Evolutionary conservation across 1,140 invertebrate genomes (phyloP).

Genomic region (Meloidogyne floridensis): DNA sequence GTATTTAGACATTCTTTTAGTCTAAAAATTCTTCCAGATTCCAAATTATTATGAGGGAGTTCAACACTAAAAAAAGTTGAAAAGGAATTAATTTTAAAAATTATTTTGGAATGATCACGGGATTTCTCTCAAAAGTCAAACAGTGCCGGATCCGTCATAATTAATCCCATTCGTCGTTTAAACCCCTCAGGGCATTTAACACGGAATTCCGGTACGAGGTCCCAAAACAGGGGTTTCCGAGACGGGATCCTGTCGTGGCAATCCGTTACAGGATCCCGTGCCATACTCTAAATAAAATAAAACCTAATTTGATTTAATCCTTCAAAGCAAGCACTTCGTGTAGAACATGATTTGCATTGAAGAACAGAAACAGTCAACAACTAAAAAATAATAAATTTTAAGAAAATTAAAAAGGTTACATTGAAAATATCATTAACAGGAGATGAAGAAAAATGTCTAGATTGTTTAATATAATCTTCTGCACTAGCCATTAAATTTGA

Average conservation of each 20-base stretch:
- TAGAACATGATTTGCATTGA: conserved; percentile 26
- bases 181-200: no score
- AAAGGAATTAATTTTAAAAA: background rate
- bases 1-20: conserved; percentile 30
- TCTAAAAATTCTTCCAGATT: background rate
- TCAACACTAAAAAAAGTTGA: conserved; percentile 10
- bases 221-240: no score
- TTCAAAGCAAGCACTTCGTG: conserved; percentile 33
- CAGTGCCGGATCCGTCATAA: no score
- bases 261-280: no score
- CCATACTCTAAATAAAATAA: background rate
- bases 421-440: conserved; percentile 51
- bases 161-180: no score
- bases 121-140: no score
- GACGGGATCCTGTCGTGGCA: no score
- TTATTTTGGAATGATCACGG: background rate
- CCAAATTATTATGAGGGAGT: conserved; percentile 22
- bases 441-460: conserved; percentile 41
- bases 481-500: conserved; percentile 35
- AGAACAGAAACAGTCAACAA: conserved; percentile 32
- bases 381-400: conserved; percentile 20
- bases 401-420: conserved; percentile 21
- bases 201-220: no score
- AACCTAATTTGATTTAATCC: conserved; percentile 33
- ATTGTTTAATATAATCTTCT: conserved; percentile 33